Conservation (phyloP, 2,888 invertebrate genomes). For the Chrysolina oricalcia region DNA sequence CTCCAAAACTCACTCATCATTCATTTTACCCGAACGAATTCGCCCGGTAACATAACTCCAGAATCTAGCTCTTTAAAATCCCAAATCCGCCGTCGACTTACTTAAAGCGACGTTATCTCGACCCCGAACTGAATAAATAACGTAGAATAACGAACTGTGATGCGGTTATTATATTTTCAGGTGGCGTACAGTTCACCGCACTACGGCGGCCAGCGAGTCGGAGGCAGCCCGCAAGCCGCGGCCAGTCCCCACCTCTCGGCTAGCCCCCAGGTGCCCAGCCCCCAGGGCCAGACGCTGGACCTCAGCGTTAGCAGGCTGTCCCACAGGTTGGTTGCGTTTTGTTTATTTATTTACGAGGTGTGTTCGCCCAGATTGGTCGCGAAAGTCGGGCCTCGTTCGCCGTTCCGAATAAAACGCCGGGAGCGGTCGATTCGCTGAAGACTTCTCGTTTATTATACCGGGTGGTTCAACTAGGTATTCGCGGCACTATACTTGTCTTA, state of each 20-base stretch:
- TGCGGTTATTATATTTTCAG: constrained; percentile 71
- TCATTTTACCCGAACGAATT: not conserved
- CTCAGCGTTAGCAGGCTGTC: constrained; percentile 90
- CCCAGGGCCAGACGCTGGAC: constrained; percentile 92
- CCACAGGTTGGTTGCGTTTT: constrained; percentile 78
- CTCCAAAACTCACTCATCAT: too few relatives aligned
- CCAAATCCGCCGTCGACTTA: constrained; percentile 47
- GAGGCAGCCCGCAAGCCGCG: constrained; percentile 88
- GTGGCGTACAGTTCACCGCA: constrained; percentile 85
- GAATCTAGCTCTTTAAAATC: not conserved
- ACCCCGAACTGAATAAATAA: constrained; percentile 59
- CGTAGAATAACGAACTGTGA: constrained; percentile 60
- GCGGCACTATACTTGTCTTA: too few relatives aligned
- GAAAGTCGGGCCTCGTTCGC: not conserved
- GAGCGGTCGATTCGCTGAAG: not conserved
- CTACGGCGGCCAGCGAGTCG: constrained; percentile 82
- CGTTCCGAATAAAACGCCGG: constrained; percentile 9
- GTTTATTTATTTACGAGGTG: constrained; percentile 29
- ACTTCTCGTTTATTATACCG: not conserved
- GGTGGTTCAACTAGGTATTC: too few relatives aligned
- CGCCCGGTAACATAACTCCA: not conserved
- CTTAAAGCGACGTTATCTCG: constrained; percentile 57
- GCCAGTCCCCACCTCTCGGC: constrained; percentile 88
- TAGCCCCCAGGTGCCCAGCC: constrained; percentile 92
- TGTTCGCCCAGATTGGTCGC: constrained; percentile 9